Base-by-base conservation (phyloP, 2,888 invertebrate species). In the Oeneis ivallda region DNA sequence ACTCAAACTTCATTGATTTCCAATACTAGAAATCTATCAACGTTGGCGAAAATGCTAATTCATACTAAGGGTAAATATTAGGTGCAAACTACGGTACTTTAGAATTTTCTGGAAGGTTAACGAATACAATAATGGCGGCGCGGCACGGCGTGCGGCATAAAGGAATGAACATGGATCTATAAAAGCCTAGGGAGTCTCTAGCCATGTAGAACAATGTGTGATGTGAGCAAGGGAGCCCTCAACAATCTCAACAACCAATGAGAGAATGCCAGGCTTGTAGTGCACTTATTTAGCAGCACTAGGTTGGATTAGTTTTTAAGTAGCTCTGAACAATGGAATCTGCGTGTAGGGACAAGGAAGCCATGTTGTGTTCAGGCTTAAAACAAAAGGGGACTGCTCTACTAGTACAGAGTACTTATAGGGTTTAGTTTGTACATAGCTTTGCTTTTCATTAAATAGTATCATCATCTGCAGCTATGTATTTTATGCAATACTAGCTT, bases 231-330 rank as follows among this genome's bases (percentile, higher is more conserved):
- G 81, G 82, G 83, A 77, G 75, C 73, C 72, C 75, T 78, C 76
- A 70, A 75, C 82, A 74, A 17, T 62, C 60, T 54, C 62, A 64
- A 66, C 72, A 67, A 80, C 88, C 88, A 88, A 88, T 88, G 84
- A 84, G 80, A 71, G 81, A 73, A 76, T 79, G 81, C 81, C 79
- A 82, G 78, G 78, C 71, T 71, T 78, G 76, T 79, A 82, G 80
- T 77, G 79, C 82, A 81, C 86, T 87, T 87, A 85, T 87, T 86
- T 86, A 89, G 86, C 80, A 84, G 87, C 85, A 88, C 88, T 89
- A 88, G 83, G 82, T 84, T 80, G 87, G 87, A 89, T 90, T 90
- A 88, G 88, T 87, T 89, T 86, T 86, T 81, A 85, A 89, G 88
- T 83, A 83, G 79, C 82, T 81, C 82, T 82, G 83, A 83, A 88